Percentiles rank a stretch among this genome's conserved stretches.
Conservation (phyloP, 2,797 vertebrate genomes). For the Mallotus villosus region DNA sequence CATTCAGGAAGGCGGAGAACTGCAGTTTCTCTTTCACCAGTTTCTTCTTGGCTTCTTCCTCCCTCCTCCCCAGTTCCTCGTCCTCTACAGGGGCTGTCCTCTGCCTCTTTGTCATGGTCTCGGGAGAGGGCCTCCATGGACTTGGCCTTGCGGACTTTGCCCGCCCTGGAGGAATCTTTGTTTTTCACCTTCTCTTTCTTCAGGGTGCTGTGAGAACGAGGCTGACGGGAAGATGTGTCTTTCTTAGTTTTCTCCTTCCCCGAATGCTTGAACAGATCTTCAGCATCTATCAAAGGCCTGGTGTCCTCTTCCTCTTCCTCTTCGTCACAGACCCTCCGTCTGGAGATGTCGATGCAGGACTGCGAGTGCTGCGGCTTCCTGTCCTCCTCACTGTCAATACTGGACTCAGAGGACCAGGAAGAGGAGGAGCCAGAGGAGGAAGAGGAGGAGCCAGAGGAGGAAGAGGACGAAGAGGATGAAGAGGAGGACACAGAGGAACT, state of each 20-base stretch:
- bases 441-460: constrained; percentile 53
- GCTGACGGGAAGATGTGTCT: constrained; percentile 23
- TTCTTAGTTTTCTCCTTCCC: constrained; percentile 41
- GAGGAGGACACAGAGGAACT: constrained; percentile 28
- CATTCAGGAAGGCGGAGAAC: constrained; percentile 84
- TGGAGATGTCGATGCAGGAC: constrained; percentile 77
- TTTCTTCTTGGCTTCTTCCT: constrained; percentile 60
- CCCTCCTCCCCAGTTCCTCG: constrained; percentile 54
- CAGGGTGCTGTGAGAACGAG: constrained; percentile 31
- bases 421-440: constrained; percentile 55
- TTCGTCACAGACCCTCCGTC: constrained; percentile 52
- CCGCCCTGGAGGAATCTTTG: constrained; percentile 24
- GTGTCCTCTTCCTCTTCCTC: constrained; percentile 65
- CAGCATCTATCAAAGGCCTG: constrained; percentile 57
- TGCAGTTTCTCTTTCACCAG: constrained; percentile 76
- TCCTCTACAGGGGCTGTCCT: constrained; percentile 37
- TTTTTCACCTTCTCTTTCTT: constrained; percentile 44
- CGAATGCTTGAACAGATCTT: constrained; percentile 35
- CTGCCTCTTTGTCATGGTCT: constrained; percentile 37
- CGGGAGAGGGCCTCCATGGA: constrained; percentile 77
- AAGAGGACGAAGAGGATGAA: constrained; percentile 43
- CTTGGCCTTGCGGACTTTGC: constrained; percentile 73
- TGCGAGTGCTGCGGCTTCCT: constrained; percentile 64
- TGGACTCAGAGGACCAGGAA: constrained; percentile 69
- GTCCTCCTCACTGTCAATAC: constrained; percentile 47